phyloP scores from a whole-genome alignment of 92 coral and sea anemone species.

The Hydrozoanthus gracilis region DNA sequence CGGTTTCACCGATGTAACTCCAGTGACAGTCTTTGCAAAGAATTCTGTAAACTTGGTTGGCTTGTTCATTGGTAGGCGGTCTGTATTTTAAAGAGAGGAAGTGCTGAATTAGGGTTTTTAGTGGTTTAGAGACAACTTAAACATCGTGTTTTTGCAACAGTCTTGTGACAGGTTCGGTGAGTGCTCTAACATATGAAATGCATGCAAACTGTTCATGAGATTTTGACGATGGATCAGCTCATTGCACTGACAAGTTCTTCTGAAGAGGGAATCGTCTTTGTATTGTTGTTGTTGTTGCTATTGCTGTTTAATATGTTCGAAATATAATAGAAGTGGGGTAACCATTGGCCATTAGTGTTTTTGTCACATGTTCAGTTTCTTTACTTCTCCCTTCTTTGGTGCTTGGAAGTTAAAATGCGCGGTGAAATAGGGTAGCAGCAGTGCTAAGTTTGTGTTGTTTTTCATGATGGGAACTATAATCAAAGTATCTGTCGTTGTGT shows the following conservation, averaged over 20 bases:
- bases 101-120: too few species aligned
- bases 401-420: conserved; percentile 29
- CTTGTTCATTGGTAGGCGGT: too few species aligned
- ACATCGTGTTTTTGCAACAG: too few species aligned
- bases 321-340: conserved; percentile 24
- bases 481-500: background rate
- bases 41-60: too few species aligned
- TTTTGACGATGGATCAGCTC: background rate
- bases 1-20: too few species aligned
- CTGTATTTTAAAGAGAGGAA: too few species aligned
- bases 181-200: background rate
- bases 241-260: background rate
- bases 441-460: background rate
- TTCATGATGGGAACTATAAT: background rate
- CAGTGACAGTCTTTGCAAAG: too few species aligned
- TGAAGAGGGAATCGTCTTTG: conserved; percentile 9
- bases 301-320: background rate
- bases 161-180: too few species aligned
- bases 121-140: too few species aligned
- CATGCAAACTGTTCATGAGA: background rate
- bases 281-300: background rate
- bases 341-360: background rate
- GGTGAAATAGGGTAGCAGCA: conserved; percentile 24
- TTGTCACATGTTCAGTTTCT: conserved; percentile 26
- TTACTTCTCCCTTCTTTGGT: conserved; percentile 28